Evolutionary conservation across 2,888 invertebrate genomes (phyloP), one percentile per base, ranked within the genome.

Genomic region (Balanococcus diminutus): DNA sequence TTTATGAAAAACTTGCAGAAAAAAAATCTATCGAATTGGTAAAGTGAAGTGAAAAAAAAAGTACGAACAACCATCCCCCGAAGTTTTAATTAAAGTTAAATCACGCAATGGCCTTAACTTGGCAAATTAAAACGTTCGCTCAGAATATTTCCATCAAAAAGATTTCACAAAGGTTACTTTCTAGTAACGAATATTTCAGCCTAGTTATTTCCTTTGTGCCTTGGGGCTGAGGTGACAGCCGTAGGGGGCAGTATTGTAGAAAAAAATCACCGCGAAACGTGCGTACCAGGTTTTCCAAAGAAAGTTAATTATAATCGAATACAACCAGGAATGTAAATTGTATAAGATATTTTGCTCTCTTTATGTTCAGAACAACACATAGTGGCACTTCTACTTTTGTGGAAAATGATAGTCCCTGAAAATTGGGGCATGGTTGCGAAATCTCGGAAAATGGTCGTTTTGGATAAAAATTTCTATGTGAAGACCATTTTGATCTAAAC

Each of bases 1-100:
- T 32, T 28, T 32, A 72, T 72, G 32, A 72, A 72, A 72, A 72
- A 61, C 61, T 61, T 61, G 61, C 16, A 31, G 31, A 31, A 72
- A 72, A 56, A 67, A 72, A 72, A 32, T 72, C 72, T 25, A 72
- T 28, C 72, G 25, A 31, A 72, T 72, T 72, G 32, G 16, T 14
- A 14, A 46, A 3, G 46, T n/a, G 46, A n/a, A 46, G n/a, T 46
- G 72, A 72, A 72, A 72, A 72, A 72, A 72, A 14, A 14, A 46
- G n/a, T n/a, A 72, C 32, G 32, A 72, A 72, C 19, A 31, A 72
- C 32, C 72, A 72, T 72, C 72, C 61, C 61, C n/a, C 46, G 72
- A 72, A 72, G 72, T 72, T 72, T 72, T 72, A 72, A 72, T 72
- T 72, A 72, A 32, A 72, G 32, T 72, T 72, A 72, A 72, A 72